Evolutionary conservation across 2,797 vertebrate genomes (phyloP).

Genomic region (Pteropus rufus): DNA sequence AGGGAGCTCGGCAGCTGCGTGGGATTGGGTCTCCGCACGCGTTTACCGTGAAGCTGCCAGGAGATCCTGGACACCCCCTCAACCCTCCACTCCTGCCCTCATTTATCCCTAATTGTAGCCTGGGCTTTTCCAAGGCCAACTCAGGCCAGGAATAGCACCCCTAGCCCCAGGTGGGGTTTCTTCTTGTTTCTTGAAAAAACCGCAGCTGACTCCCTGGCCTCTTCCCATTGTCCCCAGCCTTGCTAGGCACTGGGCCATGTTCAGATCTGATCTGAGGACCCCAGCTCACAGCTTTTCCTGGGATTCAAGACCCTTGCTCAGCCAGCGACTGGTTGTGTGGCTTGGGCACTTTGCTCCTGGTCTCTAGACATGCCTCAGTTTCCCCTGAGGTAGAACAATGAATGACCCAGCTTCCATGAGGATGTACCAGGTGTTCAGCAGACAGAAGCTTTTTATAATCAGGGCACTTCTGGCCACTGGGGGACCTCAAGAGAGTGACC

Average conservation of each 20-base stretch:
- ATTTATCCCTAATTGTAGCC: too few relatives aligned
- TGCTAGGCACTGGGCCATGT: neutral
- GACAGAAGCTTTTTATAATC: neutral
- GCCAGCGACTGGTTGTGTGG: neutral
- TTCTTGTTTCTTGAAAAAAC: neutral
- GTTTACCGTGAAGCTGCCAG: neutral
- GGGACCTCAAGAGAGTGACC: neutral
- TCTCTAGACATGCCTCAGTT: neutral
- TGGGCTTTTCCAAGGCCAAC: neutral
- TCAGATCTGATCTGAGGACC: rapidly evolving
- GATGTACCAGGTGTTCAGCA: neutral
- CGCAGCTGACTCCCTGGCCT: neutral
- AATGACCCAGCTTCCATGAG: neutral
- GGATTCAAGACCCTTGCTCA: neutral
- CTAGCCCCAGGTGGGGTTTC: neutral
- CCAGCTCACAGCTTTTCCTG: neutral
- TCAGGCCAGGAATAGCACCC: rapidly evolving
- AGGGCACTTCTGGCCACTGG: neutral
- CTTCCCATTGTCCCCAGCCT: too few relatives aligned
- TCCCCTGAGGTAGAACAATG: neutral
- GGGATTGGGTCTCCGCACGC: neutral
- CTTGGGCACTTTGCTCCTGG: neutral
- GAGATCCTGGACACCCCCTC: neutral
- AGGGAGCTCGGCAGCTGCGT: neutral
- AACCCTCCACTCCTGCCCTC: neutral